These are phyloP conservation scores for Tetraneura akinire DNA, from an alignment of 1,140 invertebrate genomes.

Conservation along the genomic window DNA sequence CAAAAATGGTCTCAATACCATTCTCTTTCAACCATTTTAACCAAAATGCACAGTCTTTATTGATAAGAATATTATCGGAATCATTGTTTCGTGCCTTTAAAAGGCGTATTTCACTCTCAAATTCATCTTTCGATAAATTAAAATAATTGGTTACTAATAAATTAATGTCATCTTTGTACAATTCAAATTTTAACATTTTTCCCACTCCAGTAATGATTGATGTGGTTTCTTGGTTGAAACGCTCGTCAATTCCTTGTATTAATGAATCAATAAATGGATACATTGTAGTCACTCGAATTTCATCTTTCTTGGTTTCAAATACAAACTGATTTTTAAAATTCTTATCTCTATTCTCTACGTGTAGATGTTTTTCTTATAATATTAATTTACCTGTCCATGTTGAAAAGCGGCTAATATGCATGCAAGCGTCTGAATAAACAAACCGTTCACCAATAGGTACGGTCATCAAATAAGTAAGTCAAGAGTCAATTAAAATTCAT, in stretches of 20 bases:
- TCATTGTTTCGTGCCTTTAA: constrained; percentile 1
- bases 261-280: constrained; percentile 46
- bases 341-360: constrained; percentile 25
- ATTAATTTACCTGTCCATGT: too few relatives aligned
- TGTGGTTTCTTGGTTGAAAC: neutral
- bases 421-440: too few relatives aligned
- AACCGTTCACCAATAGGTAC: too few relatives aligned
- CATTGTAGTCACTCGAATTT: constrained; percentile 33
- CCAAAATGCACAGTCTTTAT: constrained; percentile 19
- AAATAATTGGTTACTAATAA: neutral
- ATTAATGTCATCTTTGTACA: constrained; percentile 1
- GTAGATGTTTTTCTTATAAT: constrained; percentile 31
- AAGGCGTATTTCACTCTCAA: too few relatives aligned
- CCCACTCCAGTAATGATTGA: neutral
- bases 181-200: constrained; percentile 17
- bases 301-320: constrained; percentile 34
- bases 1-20: constrained; percentile 15
- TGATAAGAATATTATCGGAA: constrained; percentile 11
- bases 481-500: too few relatives aligned
- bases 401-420: too few relatives aligned
- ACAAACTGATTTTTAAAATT: constrained; percentile 4
- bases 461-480: too few relatives aligned
- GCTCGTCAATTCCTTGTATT: neutral
- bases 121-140: neutral
- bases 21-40: constrained; percentile 8